Base-by-base conservation (phyloP, 2,797 vertebrate genomes). In the Labroides dimidiatus region DNA sequence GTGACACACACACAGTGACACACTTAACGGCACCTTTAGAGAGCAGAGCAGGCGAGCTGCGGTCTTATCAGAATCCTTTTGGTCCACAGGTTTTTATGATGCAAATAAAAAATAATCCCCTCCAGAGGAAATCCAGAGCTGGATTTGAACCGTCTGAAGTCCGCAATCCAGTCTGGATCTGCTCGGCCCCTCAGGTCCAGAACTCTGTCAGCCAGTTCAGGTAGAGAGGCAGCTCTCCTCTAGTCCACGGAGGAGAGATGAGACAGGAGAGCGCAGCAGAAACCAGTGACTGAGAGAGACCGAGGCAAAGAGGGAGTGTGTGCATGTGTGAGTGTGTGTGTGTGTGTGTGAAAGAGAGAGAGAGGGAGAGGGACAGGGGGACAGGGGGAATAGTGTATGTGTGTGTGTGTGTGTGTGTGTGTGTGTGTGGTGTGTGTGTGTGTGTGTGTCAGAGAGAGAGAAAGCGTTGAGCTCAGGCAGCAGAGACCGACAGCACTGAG, bases 21-120 rank as follows among this genome's bases (percentile, higher is more conserved):
- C 77, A 49, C 68, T 81, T 63, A 81, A 82, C 50, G 78, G 89
- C 90, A 92, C 89, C 89, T 91, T 74, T 86, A 76, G 66, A 57
- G 72, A 50, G 21, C 84, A 64, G 81, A 75, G 74, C 81, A 75
- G 85, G 72, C 68, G 75, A 69, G 79, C 69, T 82, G 80, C 75
- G 74, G 19, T 73, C 55, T 14, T 42, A 56, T 70, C 71, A 77
- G 63, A 64, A 71, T 90, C 75, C 89, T 77, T 60, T 79, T 53
- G 84, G 13, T 51, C 80, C 89, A 86, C 82, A 88, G 82, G 77
- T 79, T 86, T 49, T 78, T 77, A 65, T 77, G 77, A 83, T 84
- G 88, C 59, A 81, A 88, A 49, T 49, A n/a, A 49, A 49, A 49
- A 24, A 87, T 85, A 86, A 69, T 87, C 58, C 86, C 86, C 67